phyloP scores from a whole-genome alignment of 2,888 invertebrate species.

The Oxytorus armatus region DNA sequence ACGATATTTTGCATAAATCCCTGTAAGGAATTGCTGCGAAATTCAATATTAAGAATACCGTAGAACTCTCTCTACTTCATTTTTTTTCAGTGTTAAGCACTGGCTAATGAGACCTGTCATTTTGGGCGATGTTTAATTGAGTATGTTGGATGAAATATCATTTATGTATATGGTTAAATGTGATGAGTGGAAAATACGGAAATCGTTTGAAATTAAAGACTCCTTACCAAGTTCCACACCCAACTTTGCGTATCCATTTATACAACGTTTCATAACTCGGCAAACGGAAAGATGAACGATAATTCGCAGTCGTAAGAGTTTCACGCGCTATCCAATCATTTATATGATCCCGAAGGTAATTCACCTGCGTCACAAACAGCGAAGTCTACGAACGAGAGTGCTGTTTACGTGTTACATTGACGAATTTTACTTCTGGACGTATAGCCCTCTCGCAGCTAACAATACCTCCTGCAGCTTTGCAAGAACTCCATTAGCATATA shows the following conservation, averaged over 20 bases:
- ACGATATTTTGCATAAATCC: background rate
- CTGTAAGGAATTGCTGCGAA: background rate
- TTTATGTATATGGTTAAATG: background rate
- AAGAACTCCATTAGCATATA: constrained; percentile 22
- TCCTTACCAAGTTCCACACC: background rate
- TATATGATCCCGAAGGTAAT: constrained; percentile 19
- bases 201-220: background rate
- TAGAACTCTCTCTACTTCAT: background rate
- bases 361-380: constrained; percentile 13
- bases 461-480: constrained; percentile 20
- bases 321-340: constrained; percentile 21
- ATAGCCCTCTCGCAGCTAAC: background rate
- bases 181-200: background rate
- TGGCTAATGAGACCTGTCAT: background rate
- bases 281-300: background rate
- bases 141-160: background rate
- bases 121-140: background rate
- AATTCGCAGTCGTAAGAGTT: constrained; percentile 8
- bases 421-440: constrained; percentile 27
- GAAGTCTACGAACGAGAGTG: constrained; percentile 18
- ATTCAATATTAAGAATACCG: background rate
- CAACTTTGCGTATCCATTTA: background rate
- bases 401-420: constrained; percentile 9
- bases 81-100: background rate
- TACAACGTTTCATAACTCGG: background rate